phyloP scores from a whole-genome alignment of 2,888 invertebrate genomes.

The Gymnosoma rotundatum region DNA sequence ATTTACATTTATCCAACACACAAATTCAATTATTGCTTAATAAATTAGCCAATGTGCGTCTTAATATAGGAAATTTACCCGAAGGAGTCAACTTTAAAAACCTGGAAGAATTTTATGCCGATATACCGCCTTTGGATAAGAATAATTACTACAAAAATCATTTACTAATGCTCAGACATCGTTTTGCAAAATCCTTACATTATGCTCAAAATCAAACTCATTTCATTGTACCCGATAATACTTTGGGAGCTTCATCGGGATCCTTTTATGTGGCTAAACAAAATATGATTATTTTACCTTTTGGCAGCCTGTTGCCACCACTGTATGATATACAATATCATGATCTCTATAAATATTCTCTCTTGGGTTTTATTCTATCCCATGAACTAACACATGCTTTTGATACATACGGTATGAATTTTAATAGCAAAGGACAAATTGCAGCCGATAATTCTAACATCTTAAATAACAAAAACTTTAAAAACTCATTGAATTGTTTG shows the following conservation, averaged over 20 bases:
- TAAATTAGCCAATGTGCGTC: neutral
- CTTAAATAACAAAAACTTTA: conserved; percentile 62
- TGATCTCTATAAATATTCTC: conserved; percentile 56
- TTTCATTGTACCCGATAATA: conserved; percentile 34
- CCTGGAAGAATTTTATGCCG: conserved; percentile 71
- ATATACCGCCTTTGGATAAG: conserved; percentile 26
- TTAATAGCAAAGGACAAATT: neutral
- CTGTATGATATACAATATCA: conserved; percentile 49
- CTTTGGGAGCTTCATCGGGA: conserved; percentile 69
- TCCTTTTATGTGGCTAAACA: conserved; percentile 74
- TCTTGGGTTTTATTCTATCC: conserved; percentile 77
- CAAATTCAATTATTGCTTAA: neutral
- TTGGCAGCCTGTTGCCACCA: conserved; percentile 74
- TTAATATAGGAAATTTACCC: conserved; percentile 78
- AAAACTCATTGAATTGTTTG: conserved; percentile 5
- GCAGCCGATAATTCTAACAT: conserved; percentile 59
- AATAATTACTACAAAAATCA: conserved; percentile 65
- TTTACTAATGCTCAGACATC: conserved; percentile 44
- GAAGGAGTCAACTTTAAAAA: conserved; percentile 41
- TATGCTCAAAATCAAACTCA: neutral
- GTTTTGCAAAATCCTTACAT: conserved; percentile 17
- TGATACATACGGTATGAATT: conserved; percentile 72
- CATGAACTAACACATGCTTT: conserved; percentile 79
- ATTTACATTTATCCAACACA: conserved; percentile 54
- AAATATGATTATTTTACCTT: conserved; percentile 77